Percentiles rank a stretch among this genome's conserved stretches.
These are phyloP conservation scores for Amphimallon solstitiale DNA, from an alignment of 2,888 invertebrate genomes.

Conservation along the genomic window DNA sequence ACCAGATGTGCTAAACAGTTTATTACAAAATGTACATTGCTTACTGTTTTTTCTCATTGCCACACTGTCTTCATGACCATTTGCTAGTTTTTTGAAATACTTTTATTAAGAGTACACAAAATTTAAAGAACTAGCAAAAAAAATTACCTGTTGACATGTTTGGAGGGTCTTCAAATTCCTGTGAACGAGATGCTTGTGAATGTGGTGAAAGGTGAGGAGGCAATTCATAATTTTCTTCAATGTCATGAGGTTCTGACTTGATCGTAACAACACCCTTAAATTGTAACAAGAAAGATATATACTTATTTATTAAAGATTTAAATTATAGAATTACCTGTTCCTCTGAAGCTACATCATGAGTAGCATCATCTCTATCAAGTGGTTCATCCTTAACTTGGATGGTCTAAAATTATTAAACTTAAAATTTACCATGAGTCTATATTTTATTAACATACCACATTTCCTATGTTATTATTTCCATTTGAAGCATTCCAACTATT, in stretches of 20 bases:
- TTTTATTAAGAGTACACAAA: not conserved
- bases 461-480: slow-evolving; percentile 24
- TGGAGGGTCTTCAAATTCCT: slow-evolving; percentile 21
- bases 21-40: slow-evolving; percentile 54
- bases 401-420: slow-evolving; percentile 46
- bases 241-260: slow-evolving; percentile 48
- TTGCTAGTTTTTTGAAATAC: slow-evolving; percentile 10
- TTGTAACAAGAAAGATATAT: not conserved
- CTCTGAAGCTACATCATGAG: slow-evolving; percentile 18
- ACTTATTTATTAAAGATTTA: not conserved
- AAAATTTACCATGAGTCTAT: not conserved
- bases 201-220: slow-evolving; percentile 52
- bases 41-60: slow-evolving; percentile 34
- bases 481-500: slow-evolving; percentile 48
- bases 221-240: slow-evolving; percentile 50
- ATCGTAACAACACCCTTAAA: slow-evolving; percentile 26
- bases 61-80: slow-evolving; percentile 10
- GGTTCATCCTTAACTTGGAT: slow-evolving; percentile 57
- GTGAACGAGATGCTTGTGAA: slow-evolving; percentile 37
- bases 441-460: slow-evolving; percentile 30
- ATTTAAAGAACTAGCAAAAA: not conserved
- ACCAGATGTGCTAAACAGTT: slow-evolving; percentile 53
- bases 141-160: slow-evolving; percentile 1
- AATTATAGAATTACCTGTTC: slow-evolving; percentile 24
- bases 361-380: slow-evolving; percentile 38